Conservation (phyloP, 2,888 invertebrate genomes). For the Rhagium mordax region DNA sequence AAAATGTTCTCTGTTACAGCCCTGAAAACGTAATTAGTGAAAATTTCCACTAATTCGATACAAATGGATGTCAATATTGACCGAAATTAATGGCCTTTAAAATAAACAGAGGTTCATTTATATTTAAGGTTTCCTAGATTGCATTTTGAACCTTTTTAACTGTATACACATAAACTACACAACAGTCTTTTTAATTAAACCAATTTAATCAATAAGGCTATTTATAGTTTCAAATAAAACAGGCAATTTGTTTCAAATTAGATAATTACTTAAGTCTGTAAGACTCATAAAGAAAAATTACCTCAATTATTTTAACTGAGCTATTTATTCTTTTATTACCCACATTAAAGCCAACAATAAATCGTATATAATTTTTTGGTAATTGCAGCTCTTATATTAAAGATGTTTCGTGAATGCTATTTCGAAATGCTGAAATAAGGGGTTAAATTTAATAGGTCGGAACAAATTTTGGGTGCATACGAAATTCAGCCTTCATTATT, state of each 20-base stretch:
- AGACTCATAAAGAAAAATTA: slow-evolving; percentile 22
- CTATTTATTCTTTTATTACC: slow-evolving; percentile 14
- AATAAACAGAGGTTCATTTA: neutral
- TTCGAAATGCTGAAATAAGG: slow-evolving; percentile 2
- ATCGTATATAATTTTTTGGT: slow-evolving; percentile 23
- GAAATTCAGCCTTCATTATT: slow-evolving; percentile 35
- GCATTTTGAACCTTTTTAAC: neutral
- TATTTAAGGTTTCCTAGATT: neutral
- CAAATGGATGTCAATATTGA: neutral
- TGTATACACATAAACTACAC: neutral
- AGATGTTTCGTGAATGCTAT: neutral
- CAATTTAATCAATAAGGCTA: slow-evolving; percentile 24
- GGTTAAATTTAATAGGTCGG: slow-evolving; percentile 40
- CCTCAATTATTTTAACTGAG: slow-evolving; percentile 20
- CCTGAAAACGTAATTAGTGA: neutral
- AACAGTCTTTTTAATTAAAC: slow-evolving; percentile 19
- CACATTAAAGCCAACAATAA: neutral
- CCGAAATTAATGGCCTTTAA: neutral
- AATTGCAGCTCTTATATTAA: slow-evolving; percentile 7
- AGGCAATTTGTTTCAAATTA: slow-evolving; percentile 32
- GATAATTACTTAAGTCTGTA: slow-evolving; percentile 23
- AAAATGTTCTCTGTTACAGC: no score
- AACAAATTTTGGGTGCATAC: slow-evolving; percentile 39
- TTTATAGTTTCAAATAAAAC: slow-evolving; percentile 23
- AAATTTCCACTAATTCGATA: neutral